Base-by-base conservation (phyloP, 2,888 invertebrate species). In the Balanococcus diminutus region DNA sequence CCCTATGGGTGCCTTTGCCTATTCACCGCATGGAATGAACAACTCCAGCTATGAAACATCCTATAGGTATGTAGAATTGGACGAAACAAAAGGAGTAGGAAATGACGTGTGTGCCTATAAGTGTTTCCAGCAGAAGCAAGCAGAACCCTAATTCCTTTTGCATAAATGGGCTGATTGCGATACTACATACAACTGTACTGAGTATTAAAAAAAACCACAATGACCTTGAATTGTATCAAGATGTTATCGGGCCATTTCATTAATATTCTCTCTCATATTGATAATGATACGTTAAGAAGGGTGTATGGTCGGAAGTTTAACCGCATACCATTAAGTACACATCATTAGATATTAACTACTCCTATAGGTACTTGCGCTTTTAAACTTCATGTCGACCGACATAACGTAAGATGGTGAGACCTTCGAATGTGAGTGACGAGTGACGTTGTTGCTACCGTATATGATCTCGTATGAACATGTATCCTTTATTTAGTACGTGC, bases 201-300 rank as follows among this genome's bases (percentile, higher is more conserved):
- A n/a, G n/a, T n/a, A n/a, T n/a, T 42, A 14, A 2, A 14, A 9
- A 22, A 56, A 56, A 56, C 56, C 56, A 11, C 56, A 22, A 56
- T 22, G 56, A 31, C 72, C 72, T 72, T 72, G 72, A 72, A 72
- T 72, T 31, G 42, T 42, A 42, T 42, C 72, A 16, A 72, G 56
- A 72, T 72, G 31, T 28, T 72, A 72, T 72, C 72, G 5, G 14
- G 72, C 5, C 16, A 42, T 42, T 72, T 31, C 31, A 72, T 72
- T 72, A 72, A 72, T 72, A 72, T 72, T 72, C 72, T 16, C 16
- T 72, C 72, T 16, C 16, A 28, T 25, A 25, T 72, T 25, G 72
- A 9, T 31, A 6, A 5, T 56, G 19, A 22, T 56, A 56, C 56
- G 19, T 56, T 22, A 72, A 72, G 11, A 28, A 72, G 72, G 72